A percentile compares a stretch with the other conserved stretches of the same genome.
These are phyloP conservation scores for Leptarthrus brevirostris DNA, from an alignment of 2,888 invertebrate species.

Conservation along the genomic window DNA sequence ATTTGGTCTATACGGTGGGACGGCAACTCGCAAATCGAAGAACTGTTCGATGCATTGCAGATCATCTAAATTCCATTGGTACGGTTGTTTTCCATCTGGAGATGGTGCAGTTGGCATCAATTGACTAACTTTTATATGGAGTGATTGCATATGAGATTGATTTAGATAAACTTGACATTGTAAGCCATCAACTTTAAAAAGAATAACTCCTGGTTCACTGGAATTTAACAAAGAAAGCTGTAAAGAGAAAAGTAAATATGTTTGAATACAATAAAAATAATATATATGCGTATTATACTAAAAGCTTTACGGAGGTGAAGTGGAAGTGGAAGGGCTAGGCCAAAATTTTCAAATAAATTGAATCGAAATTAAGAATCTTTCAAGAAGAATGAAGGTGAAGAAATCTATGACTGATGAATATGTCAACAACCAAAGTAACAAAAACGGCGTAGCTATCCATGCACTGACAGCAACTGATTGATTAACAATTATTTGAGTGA, in stretches of 20 bases:
- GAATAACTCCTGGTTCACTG: slow-evolving; percentile 87
- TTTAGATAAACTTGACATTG: slow-evolving; percentile 90
- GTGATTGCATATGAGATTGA: slow-evolving; percentile 87
- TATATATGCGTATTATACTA: too few species aligned
- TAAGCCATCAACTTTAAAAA: slow-evolving; percentile 88
- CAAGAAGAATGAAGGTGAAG: too few species aligned
- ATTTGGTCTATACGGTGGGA: slow-evolving; percentile 91
- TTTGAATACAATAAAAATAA: too few species aligned
- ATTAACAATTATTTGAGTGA: too few species aligned
- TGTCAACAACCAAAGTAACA: too few species aligned
- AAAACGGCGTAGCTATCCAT: too few species aligned
- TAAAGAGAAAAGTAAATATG: slow-evolving; percentile 17
- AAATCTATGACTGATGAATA: too few species aligned
- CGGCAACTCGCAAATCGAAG: slow-evolving; percentile 89
- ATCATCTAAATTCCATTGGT: slow-evolving; percentile 86
- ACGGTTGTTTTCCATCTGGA: slow-evolving; percentile 82
- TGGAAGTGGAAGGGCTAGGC: too few species aligned
- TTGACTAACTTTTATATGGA: slow-evolving; percentile 82
- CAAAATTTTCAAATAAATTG: too few species aligned
- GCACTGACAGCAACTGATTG: too few species aligned
- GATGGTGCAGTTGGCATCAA: slow-evolving; percentile 72
- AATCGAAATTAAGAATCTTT: too few species aligned
- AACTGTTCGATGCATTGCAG: slow-evolving; percentile 91
- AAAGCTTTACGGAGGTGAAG: too few species aligned
- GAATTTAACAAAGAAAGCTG: slow-evolving; percentile 78